phyloP scores from a whole-genome alignment of 2,888 invertebrate species.

The Trileptium ribeirensis region DNA sequence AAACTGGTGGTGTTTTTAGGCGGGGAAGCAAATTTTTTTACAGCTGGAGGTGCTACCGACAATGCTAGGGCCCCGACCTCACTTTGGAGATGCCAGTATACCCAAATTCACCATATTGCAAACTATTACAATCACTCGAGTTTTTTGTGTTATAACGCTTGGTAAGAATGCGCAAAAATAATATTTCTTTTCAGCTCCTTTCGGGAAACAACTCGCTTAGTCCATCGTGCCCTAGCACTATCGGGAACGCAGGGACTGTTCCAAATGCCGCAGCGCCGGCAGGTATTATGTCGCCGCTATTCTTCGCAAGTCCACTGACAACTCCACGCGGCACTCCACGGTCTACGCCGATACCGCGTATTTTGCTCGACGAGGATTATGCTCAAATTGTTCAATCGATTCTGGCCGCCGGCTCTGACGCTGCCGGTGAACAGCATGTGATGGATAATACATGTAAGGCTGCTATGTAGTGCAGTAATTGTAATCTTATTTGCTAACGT shows the following conservation, averaged over 20 bases:
- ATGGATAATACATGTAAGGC: neutral
- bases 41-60: too few relatives aligned
- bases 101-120: too few relatives aligned
- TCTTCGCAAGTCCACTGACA: conserved; percentile 67
- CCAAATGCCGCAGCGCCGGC: neutral
- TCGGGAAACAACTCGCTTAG: conserved; percentile 1
- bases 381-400: conserved; percentile 20
- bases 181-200: neutral
- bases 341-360: conserved; percentile 40
- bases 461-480: too few relatives aligned
- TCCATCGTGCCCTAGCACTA: neutral
- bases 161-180: too few relatives aligned
- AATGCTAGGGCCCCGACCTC: too few relatives aligned
- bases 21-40: too few relatives aligned
- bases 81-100: too few relatives aligned
- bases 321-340: conserved; percentile 67
- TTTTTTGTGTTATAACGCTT: too few relatives aligned
- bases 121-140: too few relatives aligned
- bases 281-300: conserved; percentile 71
- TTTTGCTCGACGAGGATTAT: conserved; percentile 22
- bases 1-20: too few relatives aligned
- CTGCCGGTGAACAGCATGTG: neutral
- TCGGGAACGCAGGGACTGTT: neutral
- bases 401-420: neutral
- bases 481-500: too few relatives aligned